These are phyloP conservation scores for Pegea sp. DNA, from an alignment of 23 tunicate genomes.

Conservation along the genomic window DNA sequence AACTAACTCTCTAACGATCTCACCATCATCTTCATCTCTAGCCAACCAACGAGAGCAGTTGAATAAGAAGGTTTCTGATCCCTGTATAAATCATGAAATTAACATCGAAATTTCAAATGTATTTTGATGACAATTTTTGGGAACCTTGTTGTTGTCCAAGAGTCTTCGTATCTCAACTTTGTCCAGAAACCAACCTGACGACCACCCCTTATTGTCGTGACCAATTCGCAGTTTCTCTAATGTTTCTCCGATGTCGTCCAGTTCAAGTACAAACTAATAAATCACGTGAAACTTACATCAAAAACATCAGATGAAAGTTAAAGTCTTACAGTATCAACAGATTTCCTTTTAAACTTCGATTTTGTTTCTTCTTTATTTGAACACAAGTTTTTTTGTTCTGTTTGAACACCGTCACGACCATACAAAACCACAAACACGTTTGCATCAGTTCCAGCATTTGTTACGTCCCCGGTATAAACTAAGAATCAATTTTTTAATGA, in stretches of 20 bases:
- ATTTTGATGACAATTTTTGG: too few relatives aligned
- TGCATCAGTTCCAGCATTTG: constrained; percentile 86
- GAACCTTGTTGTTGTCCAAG: constrained; percentile 45
- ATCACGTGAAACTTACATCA: too few relatives aligned
- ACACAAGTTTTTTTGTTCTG: constrained; percentile 66
- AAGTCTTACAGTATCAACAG: constrained; percentile 48
- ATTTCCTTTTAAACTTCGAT: constrained; percentile 50
- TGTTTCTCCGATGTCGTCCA: constrained; percentile 79
- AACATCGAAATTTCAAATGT: too few relatives aligned
- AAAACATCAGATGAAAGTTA: too few relatives aligned
- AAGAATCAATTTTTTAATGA: background rate
- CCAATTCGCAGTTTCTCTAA: constrained; percentile 85
- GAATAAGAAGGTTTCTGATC: constrained; percentile 74
- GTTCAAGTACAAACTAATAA: constrained; percentile 65
- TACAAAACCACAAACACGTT: constrained; percentile 70
- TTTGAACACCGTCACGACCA: constrained; percentile 63
- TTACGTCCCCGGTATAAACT: constrained; percentile 67
- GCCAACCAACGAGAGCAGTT: constrained; percentile 90
- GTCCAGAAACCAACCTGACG: constrained; percentile 96
- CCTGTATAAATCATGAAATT: constrained; percentile 6
- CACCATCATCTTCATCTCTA: constrained; percentile 96
- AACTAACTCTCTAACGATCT: constrained; percentile 86
- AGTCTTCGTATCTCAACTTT: constrained; percentile 73
- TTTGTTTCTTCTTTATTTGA: constrained; percentile 78
- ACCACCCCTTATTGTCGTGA: constrained; percentile 89